phyloP scores from a whole-genome alignment of 2,113 vertebrate species.

The Centrocercus urophasianus region DNA sequence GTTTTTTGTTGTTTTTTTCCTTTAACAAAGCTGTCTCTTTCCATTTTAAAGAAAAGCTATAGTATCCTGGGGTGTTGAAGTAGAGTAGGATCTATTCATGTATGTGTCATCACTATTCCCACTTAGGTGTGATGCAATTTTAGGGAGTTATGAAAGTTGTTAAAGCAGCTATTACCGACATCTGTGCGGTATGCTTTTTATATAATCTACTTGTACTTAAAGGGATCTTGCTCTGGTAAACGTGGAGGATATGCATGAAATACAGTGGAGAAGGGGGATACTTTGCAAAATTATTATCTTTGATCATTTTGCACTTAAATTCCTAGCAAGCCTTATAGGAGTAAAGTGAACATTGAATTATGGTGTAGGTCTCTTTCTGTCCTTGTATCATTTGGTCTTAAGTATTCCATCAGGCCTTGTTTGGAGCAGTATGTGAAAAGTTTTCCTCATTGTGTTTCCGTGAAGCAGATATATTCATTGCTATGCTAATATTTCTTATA shows the following conservation, averaged over 20 bases:
- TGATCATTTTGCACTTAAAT: background rate
- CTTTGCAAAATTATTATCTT: background rate
- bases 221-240: background rate
- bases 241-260: background rate
- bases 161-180: background rate
- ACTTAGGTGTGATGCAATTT: background rate
- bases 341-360: background rate
- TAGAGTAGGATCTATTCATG: background rate
- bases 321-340: background rate
- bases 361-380: background rate
- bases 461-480: background rate
- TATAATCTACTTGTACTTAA: background rate
- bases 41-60: background rate
- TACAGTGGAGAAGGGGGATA: background rate
- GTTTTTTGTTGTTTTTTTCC: background rate
- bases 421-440: background rate
- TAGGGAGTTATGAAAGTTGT: background rate
- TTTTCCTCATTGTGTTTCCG: background rate
- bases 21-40: background rate
- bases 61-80: background rate
- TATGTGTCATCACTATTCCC: background rate
- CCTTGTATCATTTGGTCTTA: background rate
- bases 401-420: background rate
- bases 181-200: background rate
- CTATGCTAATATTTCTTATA: background rate